These are phyloP conservation scores for Erebia palarica DNA, from an alignment of 2,888 invertebrate species.

Conservation along the genomic window DNA sequence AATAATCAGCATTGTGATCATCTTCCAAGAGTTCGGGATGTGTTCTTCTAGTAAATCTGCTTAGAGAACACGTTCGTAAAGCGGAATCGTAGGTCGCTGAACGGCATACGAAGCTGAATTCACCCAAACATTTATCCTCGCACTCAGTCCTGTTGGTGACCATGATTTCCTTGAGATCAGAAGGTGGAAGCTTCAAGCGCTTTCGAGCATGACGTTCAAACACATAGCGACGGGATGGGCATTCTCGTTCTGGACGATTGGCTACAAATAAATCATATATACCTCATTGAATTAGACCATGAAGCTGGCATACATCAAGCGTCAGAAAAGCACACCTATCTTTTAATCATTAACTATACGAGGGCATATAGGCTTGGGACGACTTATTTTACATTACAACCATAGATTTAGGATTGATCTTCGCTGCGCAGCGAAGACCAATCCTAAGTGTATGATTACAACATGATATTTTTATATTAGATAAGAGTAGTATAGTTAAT, in stretches of 20 bases:
- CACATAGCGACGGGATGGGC: constrained; percentile 93
- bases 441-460: no score
- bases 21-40: constrained; percentile 93
- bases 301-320: no score
- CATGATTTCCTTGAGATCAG: constrained; percentile 92
- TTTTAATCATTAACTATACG: no score
- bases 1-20: constrained; percentile 93
- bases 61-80: constrained; percentile 89
- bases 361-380: no score
- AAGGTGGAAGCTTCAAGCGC: constrained; percentile 89
- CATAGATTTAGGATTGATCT: no score
- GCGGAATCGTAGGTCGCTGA: constrained; percentile 92
- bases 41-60: constrained; percentile 91
- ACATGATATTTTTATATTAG: no score
- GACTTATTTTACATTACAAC: no score
- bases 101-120: constrained; percentile 94
- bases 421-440: no score
- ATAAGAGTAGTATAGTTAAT: no score
- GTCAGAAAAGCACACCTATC: no score
- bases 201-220: constrained; percentile 94
- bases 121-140: constrained; percentile 94
- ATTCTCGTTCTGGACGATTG: constrained; percentile 93
- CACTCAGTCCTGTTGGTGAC: constrained; percentile 94
- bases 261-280: constrained; percentile 62
- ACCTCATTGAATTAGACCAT: no score